A percentile compares a stretch with the other conserved stretches of the same genome.
Conservation (phyloP, 2,888 invertebrate genomes). For the Rhodophaea formosa region DNA sequence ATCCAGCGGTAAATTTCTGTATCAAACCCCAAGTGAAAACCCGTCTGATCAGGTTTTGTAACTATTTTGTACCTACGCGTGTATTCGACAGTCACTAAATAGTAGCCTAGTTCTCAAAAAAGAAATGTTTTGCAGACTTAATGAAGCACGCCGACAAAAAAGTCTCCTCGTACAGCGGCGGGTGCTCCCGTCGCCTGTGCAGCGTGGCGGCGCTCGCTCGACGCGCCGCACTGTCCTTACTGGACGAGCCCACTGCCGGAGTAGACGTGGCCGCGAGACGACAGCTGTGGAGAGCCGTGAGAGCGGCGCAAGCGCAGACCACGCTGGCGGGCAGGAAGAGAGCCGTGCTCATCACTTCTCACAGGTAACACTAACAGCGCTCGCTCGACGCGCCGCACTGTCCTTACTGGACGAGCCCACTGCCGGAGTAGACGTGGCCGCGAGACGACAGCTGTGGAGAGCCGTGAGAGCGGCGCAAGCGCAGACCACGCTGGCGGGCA, state of each 20-base stretch:
- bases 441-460: conserved; percentile 84
- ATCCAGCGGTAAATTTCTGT: too few relatives aligned
- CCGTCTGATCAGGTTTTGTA: background rate
- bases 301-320: conserved; percentile 46
- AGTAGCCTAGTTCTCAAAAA: background rate
- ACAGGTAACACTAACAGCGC: conserved; percentile 71
- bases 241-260: conserved; percentile 89
- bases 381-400: too few relatives aligned
- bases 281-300: conserved; percentile 83
- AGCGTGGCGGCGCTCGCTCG: conserved; percentile 38
- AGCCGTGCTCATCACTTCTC: conserved; percentile 85
- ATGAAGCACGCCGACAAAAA: conserved; percentile 33
- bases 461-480: conserved; percentile 71
- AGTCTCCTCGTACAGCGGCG: conserved; percentile 82
- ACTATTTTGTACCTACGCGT: background rate
- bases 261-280: conserved; percentile 86
- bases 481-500: background rate
- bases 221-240: conserved; percentile 84
- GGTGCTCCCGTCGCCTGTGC: conserved; percentile 84
- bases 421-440: conserved; percentile 46
- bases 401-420: background rate
- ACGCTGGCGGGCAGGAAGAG: conserved; percentile 61
- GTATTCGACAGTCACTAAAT: too few relatives aligned
- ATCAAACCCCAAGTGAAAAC: too few relatives aligned
- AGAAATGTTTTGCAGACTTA: conserved; percentile 32